These are phyloP conservation scores for Drosophila sturtevanti DNA, from an alignment of 1,140 invertebrate species.

Conservation along the genomic window DNA sequence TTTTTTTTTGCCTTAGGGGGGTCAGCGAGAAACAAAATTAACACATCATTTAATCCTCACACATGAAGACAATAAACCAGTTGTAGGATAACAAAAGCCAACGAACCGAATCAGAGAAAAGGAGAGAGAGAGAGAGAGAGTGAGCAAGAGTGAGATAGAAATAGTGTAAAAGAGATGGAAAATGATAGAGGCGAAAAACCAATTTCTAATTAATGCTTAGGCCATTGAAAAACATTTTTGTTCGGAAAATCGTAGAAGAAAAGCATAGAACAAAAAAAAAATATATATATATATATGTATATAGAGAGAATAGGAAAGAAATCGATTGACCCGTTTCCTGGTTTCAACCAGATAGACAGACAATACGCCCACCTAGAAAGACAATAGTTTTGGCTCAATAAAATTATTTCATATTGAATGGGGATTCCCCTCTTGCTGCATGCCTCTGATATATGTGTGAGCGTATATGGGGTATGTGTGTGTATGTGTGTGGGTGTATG, in stretches of 20 bases:
- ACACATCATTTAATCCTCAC: conserved; percentile 70
- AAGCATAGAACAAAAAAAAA: conserved; percentile 37
- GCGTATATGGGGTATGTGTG: conserved; percentile 13
- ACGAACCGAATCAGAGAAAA: conserved; percentile 33
- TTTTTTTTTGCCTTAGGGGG: too few species aligned
- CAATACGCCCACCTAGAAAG: conserved; percentile 26
- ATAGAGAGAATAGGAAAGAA: conserved; percentile 32
- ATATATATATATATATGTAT: conserved; percentile 6
- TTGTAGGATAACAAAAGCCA: conserved; percentile 54
- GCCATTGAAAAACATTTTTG: conserved; percentile 26
- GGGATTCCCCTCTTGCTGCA: conserved; percentile 11
- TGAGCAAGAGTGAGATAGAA: neutral
- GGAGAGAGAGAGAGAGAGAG: neutral
- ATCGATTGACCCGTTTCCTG: conserved; percentile 73
- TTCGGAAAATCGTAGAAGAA: conserved; percentile 32
- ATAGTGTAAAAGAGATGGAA: conserved; percentile 13
- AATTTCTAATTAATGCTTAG: conserved; percentile 74
- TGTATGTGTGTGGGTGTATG: conserved; percentile 10
- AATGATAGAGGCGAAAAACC: conserved; percentile 28
- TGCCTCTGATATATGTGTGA: conserved; percentile 15
- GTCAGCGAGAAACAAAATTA: conserved; percentile 45
- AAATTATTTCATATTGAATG: conserved; percentile 69
- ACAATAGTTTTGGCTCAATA: conserved; percentile 56
- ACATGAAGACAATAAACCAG: conserved; percentile 42
- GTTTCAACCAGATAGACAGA: conserved; percentile 35